Evolutionary conservation across 2,797 vertebrate genomes (phyloP).

Genomic region (Staurois parvus): DNA sequence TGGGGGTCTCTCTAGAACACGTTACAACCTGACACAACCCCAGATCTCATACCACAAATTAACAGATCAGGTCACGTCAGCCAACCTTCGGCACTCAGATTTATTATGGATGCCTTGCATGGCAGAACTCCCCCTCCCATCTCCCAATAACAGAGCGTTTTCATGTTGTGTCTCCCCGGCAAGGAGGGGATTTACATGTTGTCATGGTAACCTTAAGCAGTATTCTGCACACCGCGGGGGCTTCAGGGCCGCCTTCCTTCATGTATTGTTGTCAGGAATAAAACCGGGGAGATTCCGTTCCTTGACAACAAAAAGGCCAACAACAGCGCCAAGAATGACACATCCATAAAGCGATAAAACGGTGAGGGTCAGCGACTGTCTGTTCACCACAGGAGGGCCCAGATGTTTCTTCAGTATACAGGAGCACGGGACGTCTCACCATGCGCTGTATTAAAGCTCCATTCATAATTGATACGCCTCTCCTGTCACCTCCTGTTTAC

Average conservation of each 20-base stretch:
- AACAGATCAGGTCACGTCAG: no score
- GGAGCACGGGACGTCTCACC: no score
- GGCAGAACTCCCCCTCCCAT: not conserved
- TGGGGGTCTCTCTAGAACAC: not conserved
- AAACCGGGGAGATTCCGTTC: not conserved
- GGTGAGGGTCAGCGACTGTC: not conserved
- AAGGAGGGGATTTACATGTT: slow-evolving; percentile 31
- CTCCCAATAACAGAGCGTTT: not conserved
- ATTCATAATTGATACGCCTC: not conserved
- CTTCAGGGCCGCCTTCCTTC: not conserved
- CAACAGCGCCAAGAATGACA: not conserved
- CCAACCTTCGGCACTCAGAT: no score
- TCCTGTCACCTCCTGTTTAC: not conserved
- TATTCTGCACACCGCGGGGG: slow-evolving; percentile 12
- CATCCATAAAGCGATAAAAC: no score
- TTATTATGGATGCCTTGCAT: no score
- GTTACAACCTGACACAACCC: no score
- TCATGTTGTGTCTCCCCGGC: not conserved
- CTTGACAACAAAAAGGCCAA: not conserved
- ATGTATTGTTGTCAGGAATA: slow-evolving; percentile 13
- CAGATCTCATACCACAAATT: no score
- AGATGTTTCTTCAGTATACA: no score
- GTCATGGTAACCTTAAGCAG: slow-evolving; percentile 48
- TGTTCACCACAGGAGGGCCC: no score
- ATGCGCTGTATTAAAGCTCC: not conserved